Percentiles rank a stretch among this genome's conserved stretches.
Conservation (phyloP, 2,888 invertebrate genomes). For the Dugesia japonica region DNA sequence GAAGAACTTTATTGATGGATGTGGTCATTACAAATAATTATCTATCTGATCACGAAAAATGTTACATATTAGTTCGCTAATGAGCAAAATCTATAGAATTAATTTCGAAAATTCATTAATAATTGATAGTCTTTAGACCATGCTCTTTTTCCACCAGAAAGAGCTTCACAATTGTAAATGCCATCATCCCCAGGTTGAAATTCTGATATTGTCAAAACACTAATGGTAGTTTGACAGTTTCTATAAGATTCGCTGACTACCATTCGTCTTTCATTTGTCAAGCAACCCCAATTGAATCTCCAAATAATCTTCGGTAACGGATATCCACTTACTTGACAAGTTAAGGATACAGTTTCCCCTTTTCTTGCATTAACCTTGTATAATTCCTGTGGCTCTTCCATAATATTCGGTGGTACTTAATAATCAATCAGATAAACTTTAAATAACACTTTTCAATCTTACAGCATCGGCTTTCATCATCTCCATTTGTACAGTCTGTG, state of each 20-base stretch:
- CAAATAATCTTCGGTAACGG: neutral
- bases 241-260: neutral
- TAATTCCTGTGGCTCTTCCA: neutral
- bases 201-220: neutral
- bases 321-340: neutral
- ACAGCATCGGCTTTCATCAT: constrained; percentile 21
- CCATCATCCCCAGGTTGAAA: constrained; percentile 16
- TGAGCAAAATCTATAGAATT: neutral
- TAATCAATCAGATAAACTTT: neutral
- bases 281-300: constrained; percentile 16
- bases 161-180: constrained; percentile 23
- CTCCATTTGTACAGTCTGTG: neutral
- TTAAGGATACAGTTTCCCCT: neutral
- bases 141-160: neutral
- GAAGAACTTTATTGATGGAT: no score
- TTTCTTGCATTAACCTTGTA: neutral
- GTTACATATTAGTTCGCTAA: no score
- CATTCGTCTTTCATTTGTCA: neutral
- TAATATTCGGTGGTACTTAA: neutral
- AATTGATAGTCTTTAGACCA: neutral
- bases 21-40: no score
- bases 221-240: neutral
- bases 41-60: no score
- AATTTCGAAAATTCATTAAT: constrained; percentile 15
- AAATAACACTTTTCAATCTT: neutral